A percentile compares a stretch with the other conserved stretches of the same genome.
Evolutionary conservation across 2,888 invertebrate genomes (phyloP).

Genomic region (Cerastoderma edule): DNA sequence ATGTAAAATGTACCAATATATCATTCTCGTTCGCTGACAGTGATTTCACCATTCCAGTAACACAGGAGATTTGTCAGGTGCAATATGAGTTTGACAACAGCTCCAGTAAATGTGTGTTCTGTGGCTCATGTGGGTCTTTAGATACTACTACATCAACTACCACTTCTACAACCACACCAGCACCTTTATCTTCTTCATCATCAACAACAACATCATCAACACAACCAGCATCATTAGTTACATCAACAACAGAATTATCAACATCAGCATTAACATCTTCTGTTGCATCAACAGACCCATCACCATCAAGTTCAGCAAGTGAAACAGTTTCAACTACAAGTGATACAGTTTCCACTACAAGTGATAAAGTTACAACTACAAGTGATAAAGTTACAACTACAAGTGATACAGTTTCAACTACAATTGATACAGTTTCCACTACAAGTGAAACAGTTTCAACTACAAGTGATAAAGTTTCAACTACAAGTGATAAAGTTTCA

Average conservation of each 20-base stretch:
- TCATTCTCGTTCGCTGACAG: slow-evolving; percentile 33
- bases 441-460: slow-evolving; percentile 16
- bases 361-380: too few species aligned
- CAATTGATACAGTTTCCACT: slow-evolving; percentile 5
- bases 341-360: slow-evolving; percentile 18
- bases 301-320: slow-evolving; percentile 12
- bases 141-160: slow-evolving; percentile 12
- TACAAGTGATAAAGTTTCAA: too few species aligned
- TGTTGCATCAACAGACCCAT: slow-evolving; percentile 15
- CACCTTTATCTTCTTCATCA: neutral
- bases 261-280: neutral
- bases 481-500: too few species aligned
- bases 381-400: too few species aligned
- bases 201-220: slow-evolving; percentile 12
- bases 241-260: slow-evolving; percentile 14
- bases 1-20: slow-evolving; percentile 27
- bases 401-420: too few species aligned
- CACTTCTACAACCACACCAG: slow-evolving; percentile 13
- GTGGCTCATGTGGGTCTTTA: slow-evolving; percentile 37
- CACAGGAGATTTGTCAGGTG: slow-evolving; percentile 36
- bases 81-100: slow-evolving; percentile 41
- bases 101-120: slow-evolving; percentile 42
- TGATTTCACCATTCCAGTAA: slow-evolving; percentile 15
- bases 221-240: slow-evolving; percentile 1
- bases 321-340: slow-evolving; percentile 22